Base-by-base conservation (phyloP, 2,888 invertebrate species). In the Tenthredo livida region DNA sequence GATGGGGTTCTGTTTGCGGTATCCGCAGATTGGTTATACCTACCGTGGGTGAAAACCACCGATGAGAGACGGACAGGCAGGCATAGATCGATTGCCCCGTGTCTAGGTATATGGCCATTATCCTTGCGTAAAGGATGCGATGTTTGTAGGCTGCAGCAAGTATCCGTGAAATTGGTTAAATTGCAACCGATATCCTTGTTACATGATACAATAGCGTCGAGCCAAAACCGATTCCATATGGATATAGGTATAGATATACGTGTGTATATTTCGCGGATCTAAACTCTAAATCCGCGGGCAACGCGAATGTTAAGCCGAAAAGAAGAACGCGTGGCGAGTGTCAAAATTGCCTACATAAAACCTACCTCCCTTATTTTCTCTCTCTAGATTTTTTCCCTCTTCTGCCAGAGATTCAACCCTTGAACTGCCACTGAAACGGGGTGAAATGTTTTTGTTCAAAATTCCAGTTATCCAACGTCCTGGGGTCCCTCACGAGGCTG, bases 11-110 rank as follows among this genome's bases (percentile, higher is more conserved):
- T 75, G 84, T 78, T 80, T 84, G 84, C 78, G 84, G 84, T 80
- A 86, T 87, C 87, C 86, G 88, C 87, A 86, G 87, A 88, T 86
- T 87, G 85, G 84, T n/a, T n/a, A n/a, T 15, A 17, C 50, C 58
- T 47, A 29, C 50, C 58, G 33, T 37, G 33, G 78, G 17, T 21
- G 72, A 84, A 88, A 88, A 90, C 87, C 87, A 88, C 88, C 88
- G 86, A 86, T 83, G 85, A 65, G 83, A 84, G 84, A 87, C 87
- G 85, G 87, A 87, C 87, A 85, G 88, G 33, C 87, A 87, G 89
- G 88, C 89, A 86, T 87, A 89, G 88, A 90, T 90, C 89, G 90
- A 90, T 90, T 89, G 87, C 89, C 65, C 85, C 85, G 85, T n/a
- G 54, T 87, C 86, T 87, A 86, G 86, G 88, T 86, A 88, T 86